Conservation (phyloP, 2,797 vertebrate genomes). For the Mallotus villosus region DNA sequence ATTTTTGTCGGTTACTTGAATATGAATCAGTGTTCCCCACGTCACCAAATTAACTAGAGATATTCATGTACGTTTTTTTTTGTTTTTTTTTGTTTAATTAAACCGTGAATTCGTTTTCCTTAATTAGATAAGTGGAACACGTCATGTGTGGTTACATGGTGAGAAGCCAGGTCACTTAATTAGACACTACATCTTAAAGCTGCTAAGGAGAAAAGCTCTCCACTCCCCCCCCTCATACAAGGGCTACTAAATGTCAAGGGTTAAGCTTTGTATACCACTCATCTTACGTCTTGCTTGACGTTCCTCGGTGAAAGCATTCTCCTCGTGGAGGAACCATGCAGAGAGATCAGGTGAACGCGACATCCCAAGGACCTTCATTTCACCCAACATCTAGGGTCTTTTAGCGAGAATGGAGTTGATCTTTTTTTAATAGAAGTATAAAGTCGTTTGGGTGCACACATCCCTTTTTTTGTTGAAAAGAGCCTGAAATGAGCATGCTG, state of each 20-base stretch:
- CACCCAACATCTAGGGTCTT: neutral
- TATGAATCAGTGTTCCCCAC: neutral
- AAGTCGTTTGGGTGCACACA: too few relatives aligned
- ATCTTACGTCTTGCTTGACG: neutral
- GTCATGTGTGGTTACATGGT: slow-evolving; percentile 58
- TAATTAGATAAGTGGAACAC: slow-evolving; percentile 65
- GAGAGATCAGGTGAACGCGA: too few relatives aligned
- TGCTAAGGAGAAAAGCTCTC: slow-evolving; percentile 43
- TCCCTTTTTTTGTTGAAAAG: too few relatives aligned
- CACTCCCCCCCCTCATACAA: neutral
- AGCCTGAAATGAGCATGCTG: too few relatives aligned
- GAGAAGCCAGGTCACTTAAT: neutral
- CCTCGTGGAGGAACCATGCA: neutral
- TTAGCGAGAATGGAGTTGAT: neutral
- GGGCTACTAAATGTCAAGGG: slow-evolving; percentile 32
- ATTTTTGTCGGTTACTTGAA: slow-evolving; percentile 23
- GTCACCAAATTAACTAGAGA: slow-evolving; percentile 8
- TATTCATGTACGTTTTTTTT: slow-evolving; percentile 13
- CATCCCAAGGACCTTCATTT: neutral
- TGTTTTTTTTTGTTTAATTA: slow-evolving; percentile 21
- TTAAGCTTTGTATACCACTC: slow-evolving; percentile 7
- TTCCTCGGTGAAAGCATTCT: neutral
- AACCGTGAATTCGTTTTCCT: slow-evolving; percentile 4
- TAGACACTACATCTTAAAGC: slow-evolving; percentile 19
- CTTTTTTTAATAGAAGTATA: neutral